Evolutionary conservation across 2,113 vertebrate species (phyloP).

Genomic region (Solea solea): DNA sequence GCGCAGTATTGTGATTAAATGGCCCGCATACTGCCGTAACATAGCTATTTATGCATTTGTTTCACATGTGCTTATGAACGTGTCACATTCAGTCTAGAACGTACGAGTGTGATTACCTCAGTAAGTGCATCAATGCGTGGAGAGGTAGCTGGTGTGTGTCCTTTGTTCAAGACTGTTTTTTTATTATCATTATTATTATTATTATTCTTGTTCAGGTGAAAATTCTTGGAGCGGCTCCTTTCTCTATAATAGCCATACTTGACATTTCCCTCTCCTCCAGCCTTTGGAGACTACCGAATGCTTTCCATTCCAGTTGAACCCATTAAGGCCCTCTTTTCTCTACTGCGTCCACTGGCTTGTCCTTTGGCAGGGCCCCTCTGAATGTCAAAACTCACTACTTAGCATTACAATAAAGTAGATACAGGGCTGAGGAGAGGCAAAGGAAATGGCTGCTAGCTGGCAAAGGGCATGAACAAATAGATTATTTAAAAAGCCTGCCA

Average conservation of each 20-base stretch:
- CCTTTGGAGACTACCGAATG: conserved; percentile 73
- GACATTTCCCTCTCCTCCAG: conserved; percentile 75
- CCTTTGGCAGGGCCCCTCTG: conserved; percentile 62
- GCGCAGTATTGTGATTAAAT: too few relatives aligned
- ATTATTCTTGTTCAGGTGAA: conserved; percentile 41
- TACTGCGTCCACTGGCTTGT: conserved; percentile 58
- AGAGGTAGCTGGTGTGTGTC: conserved; percentile 39
- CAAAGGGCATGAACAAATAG: conserved; percentile 61
- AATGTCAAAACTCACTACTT: conserved; percentile 72
- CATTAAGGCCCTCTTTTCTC: conserved; percentile 64
- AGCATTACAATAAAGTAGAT: conserved; percentile 71
- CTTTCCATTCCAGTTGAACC: conserved; percentile 75
- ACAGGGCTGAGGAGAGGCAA: conserved; percentile 45
- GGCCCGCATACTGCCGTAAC: too few relatives aligned
- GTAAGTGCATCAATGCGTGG: conserved; percentile 30
- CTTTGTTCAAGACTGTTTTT: conserved; percentile 58
- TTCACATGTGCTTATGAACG: background rate
- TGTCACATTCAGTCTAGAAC: background rate
- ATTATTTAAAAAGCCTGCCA: conserved; percentile 39
- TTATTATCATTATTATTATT: background rate
- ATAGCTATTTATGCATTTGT: background rate
- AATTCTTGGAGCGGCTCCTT: conserved; percentile 51
- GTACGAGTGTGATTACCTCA: conserved; percentile 2
- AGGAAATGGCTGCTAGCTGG: conserved; percentile 51
- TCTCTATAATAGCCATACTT: conserved; percentile 74